These are phyloP conservation scores for Alca torda DNA, from an alignment of 2,797 vertebrate genomes.

Conservation along the genomic window DNA sequence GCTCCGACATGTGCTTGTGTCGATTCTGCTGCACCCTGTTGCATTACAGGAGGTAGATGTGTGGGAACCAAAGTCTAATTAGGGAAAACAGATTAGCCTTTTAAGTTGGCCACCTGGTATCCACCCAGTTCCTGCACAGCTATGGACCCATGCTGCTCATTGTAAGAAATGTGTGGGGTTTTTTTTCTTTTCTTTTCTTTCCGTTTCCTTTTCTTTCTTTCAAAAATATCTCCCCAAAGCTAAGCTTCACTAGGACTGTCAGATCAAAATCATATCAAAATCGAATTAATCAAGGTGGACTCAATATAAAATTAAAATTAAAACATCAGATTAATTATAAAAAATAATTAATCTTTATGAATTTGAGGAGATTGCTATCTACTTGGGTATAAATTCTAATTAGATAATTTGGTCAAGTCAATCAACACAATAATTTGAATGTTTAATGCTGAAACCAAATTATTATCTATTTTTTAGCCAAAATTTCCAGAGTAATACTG, in stretches of 20 bases:
- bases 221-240: not conserved
- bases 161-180: not conserved
- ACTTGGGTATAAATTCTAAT: not conserved
- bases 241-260: not conserved
- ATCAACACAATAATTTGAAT: not conserved
- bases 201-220: not conserved
- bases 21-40: not conserved
- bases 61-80: constrained; percentile 53
- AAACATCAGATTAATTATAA: not conserved
- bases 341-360: not conserved
- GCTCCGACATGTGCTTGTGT: not conserved
- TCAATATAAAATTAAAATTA: constrained; percentile 27
- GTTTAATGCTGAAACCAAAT: not conserved
- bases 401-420: constrained; percentile 20
- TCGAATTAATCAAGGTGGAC: not conserved
- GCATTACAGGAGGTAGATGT: not conserved
- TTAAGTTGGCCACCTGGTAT: constrained; percentile 38
- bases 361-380: not conserved
- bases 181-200: not conserved
- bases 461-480: not conserved
- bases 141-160: constrained; percentile 24
- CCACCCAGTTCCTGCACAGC: constrained; percentile 9
- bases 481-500: not conserved
- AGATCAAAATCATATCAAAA: not conserved
- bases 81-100: constrained; percentile 22